Evolutionary conservation across 2,797 vertebrate species (phyloP).

Genomic region (Mormyrops boulengeri): DNA sequence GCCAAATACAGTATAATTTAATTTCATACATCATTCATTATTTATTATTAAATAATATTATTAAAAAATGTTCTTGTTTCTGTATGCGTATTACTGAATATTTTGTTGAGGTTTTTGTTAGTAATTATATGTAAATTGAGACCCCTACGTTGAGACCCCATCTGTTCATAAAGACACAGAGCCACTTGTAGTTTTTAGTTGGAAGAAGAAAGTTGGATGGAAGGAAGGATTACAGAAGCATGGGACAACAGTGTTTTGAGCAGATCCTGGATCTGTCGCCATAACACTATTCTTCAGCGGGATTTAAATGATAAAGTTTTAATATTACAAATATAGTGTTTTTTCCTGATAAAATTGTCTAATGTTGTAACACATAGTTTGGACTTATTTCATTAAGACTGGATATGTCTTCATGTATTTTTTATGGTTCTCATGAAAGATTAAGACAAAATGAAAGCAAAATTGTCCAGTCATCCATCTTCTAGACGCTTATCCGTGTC

Average conservation of each 20-base stretch:
- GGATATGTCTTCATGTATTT: not conserved
- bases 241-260: not conserved
- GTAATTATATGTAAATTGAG: not conserved
- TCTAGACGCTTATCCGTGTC: not conserved
- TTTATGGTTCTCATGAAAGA: not conserved
- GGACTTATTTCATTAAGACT: conserved; percentile 43
- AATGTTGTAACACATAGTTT: not conserved
- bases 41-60: not conserved
- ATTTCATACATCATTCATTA: not conserved
- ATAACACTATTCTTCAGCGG: not conserved
- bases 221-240: not conserved
- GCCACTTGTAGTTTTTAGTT: not conserved
- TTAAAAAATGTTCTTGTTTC: not conserved
- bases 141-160: not conserved
- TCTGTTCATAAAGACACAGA: not conserved
- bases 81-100: not conserved
- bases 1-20: not conserved
- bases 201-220: not conserved
- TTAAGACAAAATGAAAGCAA: not conserved
- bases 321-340: not conserved
- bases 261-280: not conserved
- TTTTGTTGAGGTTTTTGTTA: not conserved
- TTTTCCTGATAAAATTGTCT: not conserved
- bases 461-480: not conserved
- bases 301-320: not conserved